These are phyloP conservation scores for Condylura cristata DNA, from an alignment of 2,113 vertebrate genomes.

Conservation along the genomic window DNA sequence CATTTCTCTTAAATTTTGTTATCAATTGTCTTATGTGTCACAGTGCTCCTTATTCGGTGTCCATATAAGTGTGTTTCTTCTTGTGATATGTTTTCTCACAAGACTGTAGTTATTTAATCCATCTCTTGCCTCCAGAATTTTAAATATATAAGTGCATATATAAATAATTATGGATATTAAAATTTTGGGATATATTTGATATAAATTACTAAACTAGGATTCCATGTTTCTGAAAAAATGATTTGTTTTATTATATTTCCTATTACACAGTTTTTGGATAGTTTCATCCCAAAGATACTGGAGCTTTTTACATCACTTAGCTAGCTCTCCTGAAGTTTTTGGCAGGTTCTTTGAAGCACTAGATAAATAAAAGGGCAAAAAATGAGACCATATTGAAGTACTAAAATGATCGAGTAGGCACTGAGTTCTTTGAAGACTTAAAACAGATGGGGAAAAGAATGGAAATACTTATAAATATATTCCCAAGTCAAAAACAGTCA, in stretches of 20 bases:
- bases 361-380: neutral
- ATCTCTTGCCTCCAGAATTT: neutral
- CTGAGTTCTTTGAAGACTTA: constrained; percentile 47
- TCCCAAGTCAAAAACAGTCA: constrained; percentile 54
- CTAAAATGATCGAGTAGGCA: neutral
- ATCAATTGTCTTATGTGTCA: too few species aligned
- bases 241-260: neutral
- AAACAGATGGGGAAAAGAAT: constrained; percentile 51
- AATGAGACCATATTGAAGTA: neutral
- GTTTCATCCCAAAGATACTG: neutral
- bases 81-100: neutral
- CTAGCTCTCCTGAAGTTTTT: neutral
- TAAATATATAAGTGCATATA: neutral
- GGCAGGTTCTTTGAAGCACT: neutral
- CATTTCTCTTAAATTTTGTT: too few species aligned
- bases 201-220: neutral
- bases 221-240: neutral
- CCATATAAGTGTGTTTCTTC: too few species aligned
- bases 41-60: too few species aligned
- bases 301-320: neutral
- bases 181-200: neutral
- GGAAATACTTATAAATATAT: constrained; percentile 49
- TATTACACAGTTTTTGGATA: neutral
- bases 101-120: neutral
- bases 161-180: neutral